Conservation (phyloP, 2,888 invertebrate genomes). For the Cephus runcator region DNA sequence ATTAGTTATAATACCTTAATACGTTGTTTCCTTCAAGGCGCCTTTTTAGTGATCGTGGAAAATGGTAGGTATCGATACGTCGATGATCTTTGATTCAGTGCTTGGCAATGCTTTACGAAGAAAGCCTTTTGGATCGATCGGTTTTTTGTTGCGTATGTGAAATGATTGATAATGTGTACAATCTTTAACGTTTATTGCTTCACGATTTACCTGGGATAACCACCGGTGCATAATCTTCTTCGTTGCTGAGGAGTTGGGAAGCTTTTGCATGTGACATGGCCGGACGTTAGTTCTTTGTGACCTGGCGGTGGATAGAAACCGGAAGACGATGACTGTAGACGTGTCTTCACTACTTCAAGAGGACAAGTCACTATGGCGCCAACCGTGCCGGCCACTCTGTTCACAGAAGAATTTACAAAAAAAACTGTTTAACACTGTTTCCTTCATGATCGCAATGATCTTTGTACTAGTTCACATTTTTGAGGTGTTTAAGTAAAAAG, state of each 20-base stretch:
- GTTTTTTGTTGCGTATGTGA: neutral
- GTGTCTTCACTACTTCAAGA: constrained; percentile 96
- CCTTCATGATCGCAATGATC: neutral
- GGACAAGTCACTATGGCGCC: constrained; percentile 98
- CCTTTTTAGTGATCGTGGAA: neutral
- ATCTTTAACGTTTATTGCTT: neutral
- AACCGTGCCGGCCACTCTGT: constrained; percentile 94
- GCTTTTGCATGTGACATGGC: constrained; percentile 69
- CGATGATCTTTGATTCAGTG: neutral
- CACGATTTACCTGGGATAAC: constrained; percentile 51
- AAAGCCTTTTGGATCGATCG: neutral
- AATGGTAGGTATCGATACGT: neutral
- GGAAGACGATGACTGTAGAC: constrained; percentile 92
- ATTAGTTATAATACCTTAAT: neutral
- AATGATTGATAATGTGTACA: neutral
- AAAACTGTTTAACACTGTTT: neutral
- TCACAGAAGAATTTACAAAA: neutral
- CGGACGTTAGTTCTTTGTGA: constrained; percentile 57
- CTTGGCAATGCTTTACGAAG: neutral
- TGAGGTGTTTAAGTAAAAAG: too few species aligned
- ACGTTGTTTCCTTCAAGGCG: neutral
- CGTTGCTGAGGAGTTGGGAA: constrained; percentile 72
- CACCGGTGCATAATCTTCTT: constrained; percentile 78
- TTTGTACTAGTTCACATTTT: neutral
- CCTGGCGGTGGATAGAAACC: constrained; percentile 64